phyloP scores from a whole-genome alignment of 2,113 vertebrate species.

The Microcebus lehilahytsara region DNA sequence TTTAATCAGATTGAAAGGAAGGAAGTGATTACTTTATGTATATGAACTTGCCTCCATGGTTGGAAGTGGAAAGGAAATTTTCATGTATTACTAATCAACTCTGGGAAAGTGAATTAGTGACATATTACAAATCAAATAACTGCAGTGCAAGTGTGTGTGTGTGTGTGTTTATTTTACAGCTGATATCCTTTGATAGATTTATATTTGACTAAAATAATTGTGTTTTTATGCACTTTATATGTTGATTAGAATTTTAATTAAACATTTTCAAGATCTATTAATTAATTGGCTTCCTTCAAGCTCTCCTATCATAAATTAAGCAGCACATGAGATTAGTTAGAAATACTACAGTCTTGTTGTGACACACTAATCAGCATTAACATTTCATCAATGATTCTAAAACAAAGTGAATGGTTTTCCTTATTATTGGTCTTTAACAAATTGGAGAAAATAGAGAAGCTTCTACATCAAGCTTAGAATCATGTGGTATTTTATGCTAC shows the following conservation, averaged over 20 bases:
- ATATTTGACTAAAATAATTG: constrained; percentile 61
- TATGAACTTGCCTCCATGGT: neutral
- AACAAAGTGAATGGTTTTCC: neutral
- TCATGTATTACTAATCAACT: constrained; percentile 31
- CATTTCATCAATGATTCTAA: constrained; percentile 53
- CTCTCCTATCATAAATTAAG: constrained; percentile 53
- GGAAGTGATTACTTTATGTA: constrained; percentile 36
- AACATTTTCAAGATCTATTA: constrained; percentile 58
- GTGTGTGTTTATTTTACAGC: constrained; percentile 36
- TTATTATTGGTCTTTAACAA: constrained; percentile 23
- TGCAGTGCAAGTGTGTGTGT: neutral
- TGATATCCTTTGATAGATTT: constrained; percentile 16
- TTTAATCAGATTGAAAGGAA: constrained; percentile 59
- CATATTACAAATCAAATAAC: constrained; percentile 30
- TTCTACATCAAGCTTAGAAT: neutral
- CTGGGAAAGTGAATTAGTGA: neutral
- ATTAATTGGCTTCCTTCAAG: constrained; percentile 69
- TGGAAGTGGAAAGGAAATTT: constrained; percentile 36
- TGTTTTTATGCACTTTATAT: constrained; percentile 56
- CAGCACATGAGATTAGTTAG: constrained; percentile 46
- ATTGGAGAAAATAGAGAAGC: neutral
- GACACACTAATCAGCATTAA: constrained; percentile 52
- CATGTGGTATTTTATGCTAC: neutral
- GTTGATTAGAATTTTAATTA: constrained; percentile 73
- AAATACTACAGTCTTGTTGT: constrained; percentile 33